Conservation (phyloP, 2,888 invertebrate species). For the Tetrapedia diversipes region DNA sequence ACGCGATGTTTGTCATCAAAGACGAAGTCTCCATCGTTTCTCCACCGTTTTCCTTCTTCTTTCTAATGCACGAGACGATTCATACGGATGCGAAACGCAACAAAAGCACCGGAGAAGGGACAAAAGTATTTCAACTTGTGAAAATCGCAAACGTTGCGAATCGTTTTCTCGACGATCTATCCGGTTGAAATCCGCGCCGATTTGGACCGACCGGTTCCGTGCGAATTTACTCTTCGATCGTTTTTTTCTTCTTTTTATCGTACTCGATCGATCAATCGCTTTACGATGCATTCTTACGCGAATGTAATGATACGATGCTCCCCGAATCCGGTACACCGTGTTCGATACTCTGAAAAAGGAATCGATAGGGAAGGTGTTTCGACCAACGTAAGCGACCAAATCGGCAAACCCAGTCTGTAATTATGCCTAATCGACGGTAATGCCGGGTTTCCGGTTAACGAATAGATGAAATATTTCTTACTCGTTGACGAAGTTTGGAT, state of each 20-base stretch:
- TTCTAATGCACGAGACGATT: conserved; percentile 53
- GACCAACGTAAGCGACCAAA: too few species aligned
- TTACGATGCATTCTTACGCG: too few species aligned
- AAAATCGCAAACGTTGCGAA: conserved; percentile 29
- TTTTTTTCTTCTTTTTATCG: too few species aligned
- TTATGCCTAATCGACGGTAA: neutral
- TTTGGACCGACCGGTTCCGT: too few species aligned
- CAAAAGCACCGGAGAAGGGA: conserved; percentile 42
- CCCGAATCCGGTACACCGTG: too few species aligned
- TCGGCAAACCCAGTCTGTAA: neutral
- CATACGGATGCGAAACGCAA: conserved; percentile 45
- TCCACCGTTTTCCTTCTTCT: conserved; percentile 1
- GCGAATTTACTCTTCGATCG: too few species aligned
- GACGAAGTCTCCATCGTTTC: conserved; percentile 48
- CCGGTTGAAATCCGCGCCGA: too few species aligned
- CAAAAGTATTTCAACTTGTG: conserved; percentile 37
- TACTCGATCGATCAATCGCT: too few species aligned
- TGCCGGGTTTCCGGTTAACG: neutral
- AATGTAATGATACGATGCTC: too few species aligned
- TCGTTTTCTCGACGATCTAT: conserved; percentile 14
- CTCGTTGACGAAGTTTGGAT: conserved; percentile 55
- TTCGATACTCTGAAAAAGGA: too few species aligned
- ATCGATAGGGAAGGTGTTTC: too few species aligned
- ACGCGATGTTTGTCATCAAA: conserved; percentile 66
- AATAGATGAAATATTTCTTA: conserved; percentile 53